Conservation (phyloP, 1,140 invertebrate genomes). For the Acromyrmex heyeri region DNA sequence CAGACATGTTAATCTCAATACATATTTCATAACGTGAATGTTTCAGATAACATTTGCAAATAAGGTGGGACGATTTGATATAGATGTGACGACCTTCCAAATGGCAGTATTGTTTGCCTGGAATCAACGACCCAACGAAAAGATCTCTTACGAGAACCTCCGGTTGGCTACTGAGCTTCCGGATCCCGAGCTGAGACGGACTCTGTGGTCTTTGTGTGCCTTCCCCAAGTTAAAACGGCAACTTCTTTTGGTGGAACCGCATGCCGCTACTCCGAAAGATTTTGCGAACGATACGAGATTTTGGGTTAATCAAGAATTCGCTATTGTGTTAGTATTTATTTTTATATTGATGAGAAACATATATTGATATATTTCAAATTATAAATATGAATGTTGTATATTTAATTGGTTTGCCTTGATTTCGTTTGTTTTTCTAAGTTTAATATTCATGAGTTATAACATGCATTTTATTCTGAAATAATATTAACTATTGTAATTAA, state of each 20-base stretch:
- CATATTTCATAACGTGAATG: constrained; percentile 12
- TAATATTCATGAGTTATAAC: not conserved
- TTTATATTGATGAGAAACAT: constrained; percentile 35
- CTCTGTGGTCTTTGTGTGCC: constrained; percentile 98
- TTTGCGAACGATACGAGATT: constrained; percentile 97
- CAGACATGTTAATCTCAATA: not conserved
- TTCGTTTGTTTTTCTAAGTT: constrained; percentile 29
- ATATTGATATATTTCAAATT: not conserved
- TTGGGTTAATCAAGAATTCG: constrained; percentile 99
- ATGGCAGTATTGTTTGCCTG: constrained; percentile 99
- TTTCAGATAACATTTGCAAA: constrained; percentile 97
- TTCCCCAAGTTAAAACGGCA: constrained; percentile 98
- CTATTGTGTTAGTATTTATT: constrained; percentile 89
- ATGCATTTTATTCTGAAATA: not conserved
- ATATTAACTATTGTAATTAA: constrained; percentile 1
- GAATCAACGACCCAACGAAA: constrained; percentile 97
- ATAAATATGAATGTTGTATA: not conserved
- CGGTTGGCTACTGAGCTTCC: constrained; percentile 98
- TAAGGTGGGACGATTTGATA: constrained; percentile 97
- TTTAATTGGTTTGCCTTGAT: constrained; percentile 22
- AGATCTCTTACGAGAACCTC: constrained; percentile 98
- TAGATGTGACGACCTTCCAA: constrained; percentile 99
- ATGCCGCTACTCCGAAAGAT: constrained; percentile 95
- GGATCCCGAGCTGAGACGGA: constrained; percentile 97
- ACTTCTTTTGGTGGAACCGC: constrained; percentile 93